phyloP scores from a whole-genome alignment of 2,888 invertebrate species.

The Microplitis manilae region DNA sequence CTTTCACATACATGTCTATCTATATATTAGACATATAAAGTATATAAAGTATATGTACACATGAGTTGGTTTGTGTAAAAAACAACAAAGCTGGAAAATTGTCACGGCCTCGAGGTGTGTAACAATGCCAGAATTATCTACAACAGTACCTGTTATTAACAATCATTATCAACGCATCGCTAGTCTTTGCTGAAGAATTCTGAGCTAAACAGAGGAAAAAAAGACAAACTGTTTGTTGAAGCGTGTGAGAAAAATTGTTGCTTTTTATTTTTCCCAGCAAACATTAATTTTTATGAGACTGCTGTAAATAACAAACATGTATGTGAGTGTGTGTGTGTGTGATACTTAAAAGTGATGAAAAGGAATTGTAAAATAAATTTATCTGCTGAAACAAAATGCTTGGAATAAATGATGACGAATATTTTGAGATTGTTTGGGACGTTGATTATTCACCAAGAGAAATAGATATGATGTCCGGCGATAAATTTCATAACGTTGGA shows the following conservation, averaged over 20 bases:
- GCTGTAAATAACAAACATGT: too few relatives aligned
- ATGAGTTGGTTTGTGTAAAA: too few relatives aligned
- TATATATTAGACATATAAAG: too few relatives aligned
- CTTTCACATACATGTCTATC: too few relatives aligned
- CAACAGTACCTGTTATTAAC: constrained; percentile 62
- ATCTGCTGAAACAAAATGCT: too few relatives aligned
- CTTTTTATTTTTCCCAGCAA: not conserved
- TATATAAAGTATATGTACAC: too few relatives aligned
- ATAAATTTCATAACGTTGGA: constrained; percentile 40
- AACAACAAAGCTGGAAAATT: constrained; percentile 23
- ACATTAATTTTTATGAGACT: too few relatives aligned
- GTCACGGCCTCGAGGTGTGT: constrained; percentile 28
- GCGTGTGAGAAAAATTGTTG: constrained; percentile 32
- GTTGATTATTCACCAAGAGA: constrained; percentile 27
- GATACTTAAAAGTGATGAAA: too few relatives aligned
- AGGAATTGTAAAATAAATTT: too few relatives aligned
- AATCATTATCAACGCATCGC: constrained; percentile 66
- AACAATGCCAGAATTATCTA: constrained; percentile 43
- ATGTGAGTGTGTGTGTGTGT: too few relatives aligned
- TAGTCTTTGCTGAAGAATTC: constrained; percentile 49
- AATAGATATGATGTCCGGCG: constrained; percentile 40
- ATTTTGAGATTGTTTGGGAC: not conserved
- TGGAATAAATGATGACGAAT: not conserved
- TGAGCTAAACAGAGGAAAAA: constrained; percentile 23
- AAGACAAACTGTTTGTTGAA: constrained; percentile 28